These are phyloP conservation scores for Chamaea fasciata DNA, from an alignment of 2,113 vertebrate species.

Conservation along the genomic window DNA sequence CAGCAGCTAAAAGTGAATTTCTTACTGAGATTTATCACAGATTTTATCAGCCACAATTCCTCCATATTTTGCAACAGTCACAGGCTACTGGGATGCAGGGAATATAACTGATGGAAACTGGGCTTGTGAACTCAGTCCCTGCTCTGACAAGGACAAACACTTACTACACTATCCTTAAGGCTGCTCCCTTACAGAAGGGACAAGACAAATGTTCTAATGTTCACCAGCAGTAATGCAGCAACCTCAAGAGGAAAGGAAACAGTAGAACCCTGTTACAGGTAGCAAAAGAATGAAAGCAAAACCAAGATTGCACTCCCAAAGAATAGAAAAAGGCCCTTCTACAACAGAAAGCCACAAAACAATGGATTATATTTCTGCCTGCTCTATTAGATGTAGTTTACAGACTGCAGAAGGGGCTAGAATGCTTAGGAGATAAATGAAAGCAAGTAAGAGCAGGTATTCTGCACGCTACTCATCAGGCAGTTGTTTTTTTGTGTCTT, in stretches of 20 bases:
- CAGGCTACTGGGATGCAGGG: background rate
- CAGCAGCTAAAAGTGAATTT: background rate
- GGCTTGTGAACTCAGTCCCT: background rate
- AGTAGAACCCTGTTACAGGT: background rate
- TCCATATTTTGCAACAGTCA: background rate
- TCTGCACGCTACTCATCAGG: background rate
- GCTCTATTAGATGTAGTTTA: background rate
- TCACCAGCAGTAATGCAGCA: background rate
- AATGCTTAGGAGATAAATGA: background rate
- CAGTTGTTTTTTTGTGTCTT: background rate
- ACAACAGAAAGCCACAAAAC: background rate
- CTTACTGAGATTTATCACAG: background rate
- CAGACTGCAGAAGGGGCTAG: background rate
- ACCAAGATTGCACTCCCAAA: background rate
- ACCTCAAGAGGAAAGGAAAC: background rate
- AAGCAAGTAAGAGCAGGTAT: background rate
- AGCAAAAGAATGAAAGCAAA: background rate
- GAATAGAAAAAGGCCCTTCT: background rate
- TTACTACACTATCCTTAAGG: background rate
- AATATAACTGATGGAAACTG: rapidly evolving
- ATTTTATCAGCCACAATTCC: background rate
- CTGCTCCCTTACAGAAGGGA: background rate
- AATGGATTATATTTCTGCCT: background rate
- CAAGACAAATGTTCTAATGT: background rate
- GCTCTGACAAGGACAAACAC: background rate